Conservation (phyloP, 2,888 invertebrate species). For the Apamea anceps region DNA sequence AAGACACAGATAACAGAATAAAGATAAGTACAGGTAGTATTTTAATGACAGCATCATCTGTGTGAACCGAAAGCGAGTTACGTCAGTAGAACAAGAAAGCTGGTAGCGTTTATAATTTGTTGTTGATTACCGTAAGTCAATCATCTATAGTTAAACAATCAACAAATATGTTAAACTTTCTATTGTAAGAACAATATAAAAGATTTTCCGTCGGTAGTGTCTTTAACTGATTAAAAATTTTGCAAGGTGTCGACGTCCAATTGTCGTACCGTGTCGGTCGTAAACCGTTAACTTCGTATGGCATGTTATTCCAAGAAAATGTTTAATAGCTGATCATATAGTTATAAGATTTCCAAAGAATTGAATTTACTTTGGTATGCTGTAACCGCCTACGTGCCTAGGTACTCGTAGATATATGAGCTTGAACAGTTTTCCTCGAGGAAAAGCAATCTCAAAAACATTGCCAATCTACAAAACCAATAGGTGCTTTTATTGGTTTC, state of each 20-base stretch:
- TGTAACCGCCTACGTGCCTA: conserved; percentile 4
- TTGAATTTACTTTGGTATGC: conserved; percentile 34
- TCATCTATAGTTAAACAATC: conserved; percentile 82
- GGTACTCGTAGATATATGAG: neutral
- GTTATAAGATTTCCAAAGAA: conserved; percentile 44
- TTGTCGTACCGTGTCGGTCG: conserved; percentile 59
- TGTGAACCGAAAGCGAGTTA: conserved; percentile 73
- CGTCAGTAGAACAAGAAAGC: conserved; percentile 72
- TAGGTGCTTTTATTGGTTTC: too few species aligned
- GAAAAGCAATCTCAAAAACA: conserved; percentile 16
- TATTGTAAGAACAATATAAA: conserved; percentile 71
- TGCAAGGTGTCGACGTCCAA: conserved; percentile 65
- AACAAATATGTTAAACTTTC: conserved; percentile 75
- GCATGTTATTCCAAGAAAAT: conserved; percentile 45
- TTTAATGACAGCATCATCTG: conserved; percentile 44
- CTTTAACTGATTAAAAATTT: conserved; percentile 67
- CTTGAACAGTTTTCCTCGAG: conserved; percentile 30
- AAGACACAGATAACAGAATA: conserved; percentile 20
- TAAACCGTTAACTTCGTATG: conserved; percentile 52
- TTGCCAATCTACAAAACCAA: too few species aligned
- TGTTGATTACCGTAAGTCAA: conserved; percentile 76
- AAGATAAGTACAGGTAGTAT: conserved; percentile 49
- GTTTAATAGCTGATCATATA: conserved; percentile 40
- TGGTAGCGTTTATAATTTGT: conserved; percentile 75
- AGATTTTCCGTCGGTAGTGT: conserved; percentile 62